phyloP scores from a whole-genome alignment of 2,113 vertebrate genomes.

The Melanotaenia duboulayi region DNA sequence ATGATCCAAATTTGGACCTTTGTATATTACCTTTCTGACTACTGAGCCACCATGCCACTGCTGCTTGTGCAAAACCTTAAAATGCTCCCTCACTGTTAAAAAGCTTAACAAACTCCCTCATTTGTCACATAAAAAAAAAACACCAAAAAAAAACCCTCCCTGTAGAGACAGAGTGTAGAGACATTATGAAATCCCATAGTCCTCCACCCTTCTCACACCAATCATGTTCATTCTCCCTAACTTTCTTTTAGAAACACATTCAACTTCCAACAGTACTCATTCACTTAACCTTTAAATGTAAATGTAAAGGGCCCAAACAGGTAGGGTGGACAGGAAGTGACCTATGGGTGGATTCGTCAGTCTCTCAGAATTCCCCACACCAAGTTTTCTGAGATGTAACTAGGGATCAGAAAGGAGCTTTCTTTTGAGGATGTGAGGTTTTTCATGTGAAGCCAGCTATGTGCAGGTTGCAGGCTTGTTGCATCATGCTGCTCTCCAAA shows the following conservation, averaged over 20 bases:
- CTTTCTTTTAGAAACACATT: constrained; percentile 2
- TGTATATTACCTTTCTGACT: neutral
- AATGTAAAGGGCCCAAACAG: neutral
- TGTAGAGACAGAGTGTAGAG: too few relatives aligned
- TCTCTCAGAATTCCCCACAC: constrained; percentile 5
- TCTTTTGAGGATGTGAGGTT: constrained; percentile 19
- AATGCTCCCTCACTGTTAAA: too few relatives aligned
- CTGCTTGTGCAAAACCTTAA: neutral
- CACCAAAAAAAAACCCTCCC: too few relatives aligned
- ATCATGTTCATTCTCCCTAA: constrained; percentile 11
- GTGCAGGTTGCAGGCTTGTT: constrained; percentile 65
- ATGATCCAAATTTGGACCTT: neutral
- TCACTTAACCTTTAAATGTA: neutral
- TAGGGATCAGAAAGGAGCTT: neutral
- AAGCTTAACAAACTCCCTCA: too few relatives aligned
- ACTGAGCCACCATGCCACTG: neutral
- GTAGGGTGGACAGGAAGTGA: constrained; percentile 4
- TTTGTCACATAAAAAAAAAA: too few relatives aligned
- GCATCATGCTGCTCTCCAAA: constrained; percentile 68
- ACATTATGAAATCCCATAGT: neutral
- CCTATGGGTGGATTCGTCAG: neutral
- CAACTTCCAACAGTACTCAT: neutral
- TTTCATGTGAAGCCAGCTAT: constrained; percentile 11
- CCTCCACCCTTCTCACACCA: constrained; percentile 18
- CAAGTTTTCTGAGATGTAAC: constrained; percentile 2